Evolutionary conservation across 2,888 invertebrate species (phyloP), one percentile per base, ranked within the genome.

Genomic region (Lacanobia oleracea): DNA sequence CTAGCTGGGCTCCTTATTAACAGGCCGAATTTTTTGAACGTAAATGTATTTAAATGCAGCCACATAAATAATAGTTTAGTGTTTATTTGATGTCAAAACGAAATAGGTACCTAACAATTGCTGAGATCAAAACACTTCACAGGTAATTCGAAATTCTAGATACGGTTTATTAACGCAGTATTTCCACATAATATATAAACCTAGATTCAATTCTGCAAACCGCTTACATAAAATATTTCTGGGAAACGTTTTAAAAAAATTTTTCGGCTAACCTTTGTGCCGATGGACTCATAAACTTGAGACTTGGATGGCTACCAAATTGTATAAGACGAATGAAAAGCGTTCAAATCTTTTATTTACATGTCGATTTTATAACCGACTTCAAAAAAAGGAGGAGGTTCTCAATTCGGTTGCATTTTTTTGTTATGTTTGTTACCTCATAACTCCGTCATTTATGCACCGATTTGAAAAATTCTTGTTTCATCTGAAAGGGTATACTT

Each of bases 261-360:
- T 81, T 77, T 84, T 88, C 84, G 67, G 75, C 79, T 77, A 82
- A 54, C 85, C 85, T 83, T 74, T 62, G 84, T 71, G 85, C 83
- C 86, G 82, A 66, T 65, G 86, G 53, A 79, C 88, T 82, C 90
- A 81, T 90, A 90, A 90, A 89, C 51, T 67, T 62, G n/a, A 16
- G 53, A 69, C 67, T 82, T 77, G 84, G 84, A 84, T 66, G n/a
- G 60, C 16, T 69, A 77, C 73, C 78, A 77, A 84, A 65, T 71
- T 64, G 56, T 61, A 62, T 48, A 27, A 61, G 27, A 33, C 12
- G 33, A 65, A 56, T 66, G 27, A 56, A 23, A 60, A 43, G 37
- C 23, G 61, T 43, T 48, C 8, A 18, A 27, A 71, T 70, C 2
- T 56, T 51, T 70, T 53, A 5, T 53, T 21, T 5, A 3, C 16